A percentile compares a stretch with the other conserved stretches of the same genome.
Evolutionary conservation across 1,140 invertebrate species (phyloP).

Genomic region (Lethocerus indicus): DNA sequence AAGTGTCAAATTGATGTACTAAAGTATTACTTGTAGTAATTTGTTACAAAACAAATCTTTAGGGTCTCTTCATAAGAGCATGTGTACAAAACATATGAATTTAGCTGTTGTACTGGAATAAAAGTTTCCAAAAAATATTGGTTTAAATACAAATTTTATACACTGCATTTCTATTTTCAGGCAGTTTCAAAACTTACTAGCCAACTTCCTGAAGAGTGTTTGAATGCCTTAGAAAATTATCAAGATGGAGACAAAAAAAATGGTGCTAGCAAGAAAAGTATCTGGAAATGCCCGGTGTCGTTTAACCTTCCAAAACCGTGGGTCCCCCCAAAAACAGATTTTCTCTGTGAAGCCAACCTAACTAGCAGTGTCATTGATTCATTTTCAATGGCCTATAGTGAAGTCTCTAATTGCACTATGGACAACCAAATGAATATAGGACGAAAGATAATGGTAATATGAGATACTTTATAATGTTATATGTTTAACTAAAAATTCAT

Average conservation of each 20-base stretch:
- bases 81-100: neutral
- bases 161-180: constrained; percentile 21
- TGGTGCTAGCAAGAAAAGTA: neutral
- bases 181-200: constrained; percentile 26
- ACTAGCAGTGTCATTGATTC: constrained; percentile 4
- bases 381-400: constrained; percentile 17
- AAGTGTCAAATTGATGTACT: neutral
- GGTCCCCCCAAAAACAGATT: constrained; percentile 15
- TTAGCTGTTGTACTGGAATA: neutral
- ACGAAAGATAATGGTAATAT: neutral
- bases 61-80: neutral
- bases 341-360: constrained; percentile 9
- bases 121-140: neutral
- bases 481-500: neutral
- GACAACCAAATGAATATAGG: constrained; percentile 18
- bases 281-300: neutral
- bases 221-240: constrained; percentile 5
- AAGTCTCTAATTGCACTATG: neutral
- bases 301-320: constrained; percentile 1
- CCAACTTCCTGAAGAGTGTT: constrained; percentile 12
- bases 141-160: neutral
- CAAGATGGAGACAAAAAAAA: constrained; percentile 1
- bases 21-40: neutral
- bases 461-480: neutral
- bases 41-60: neutral